A percentile compares a stretch with the other conserved stretches of the same genome.
These are phyloP conservation scores for Gymnoscopelus braueri DNA, from an alignment of 2,797 vertebrate genomes.

Conservation along the genomic window DNA sequence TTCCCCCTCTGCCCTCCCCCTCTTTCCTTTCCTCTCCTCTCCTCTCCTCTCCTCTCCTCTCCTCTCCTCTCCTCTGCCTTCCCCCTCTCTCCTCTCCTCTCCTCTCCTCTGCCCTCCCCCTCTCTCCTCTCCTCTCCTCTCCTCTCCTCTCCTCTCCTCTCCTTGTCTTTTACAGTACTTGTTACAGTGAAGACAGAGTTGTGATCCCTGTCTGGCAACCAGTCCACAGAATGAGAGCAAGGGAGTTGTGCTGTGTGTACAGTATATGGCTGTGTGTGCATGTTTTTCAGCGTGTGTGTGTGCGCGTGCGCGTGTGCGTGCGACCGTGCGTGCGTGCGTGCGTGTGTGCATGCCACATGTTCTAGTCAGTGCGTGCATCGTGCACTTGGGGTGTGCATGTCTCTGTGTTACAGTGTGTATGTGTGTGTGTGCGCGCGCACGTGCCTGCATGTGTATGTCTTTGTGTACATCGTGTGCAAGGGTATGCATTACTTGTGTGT, in stretches of 20 bases:
- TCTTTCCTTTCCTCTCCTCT: conserved; percentile 18
- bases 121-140: conserved; percentile 19
- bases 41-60: conserved; percentile 17
- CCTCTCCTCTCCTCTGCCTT: conserved; percentile 10
- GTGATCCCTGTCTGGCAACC: neutral
- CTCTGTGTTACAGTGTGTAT: neutral
- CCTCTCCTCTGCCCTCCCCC: conserved; percentile 18
- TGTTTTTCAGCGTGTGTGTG: too few relatives aligned
- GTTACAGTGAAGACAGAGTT: too few relatives aligned
- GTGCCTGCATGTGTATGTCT: neutral
- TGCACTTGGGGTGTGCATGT: neutral
- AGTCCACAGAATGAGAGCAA: neutral
- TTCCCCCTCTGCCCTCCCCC: conserved; percentile 15
- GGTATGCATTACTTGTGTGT: neutral
- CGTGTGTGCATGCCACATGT: neutral
- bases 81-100: conserved; percentile 15
- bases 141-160: conserved; percentile 17
- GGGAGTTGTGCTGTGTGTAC: neutral
- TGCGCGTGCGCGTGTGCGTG: too few relatives aligned
- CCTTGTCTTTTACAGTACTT: conserved; percentile 9
- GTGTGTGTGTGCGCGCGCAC: neutral
- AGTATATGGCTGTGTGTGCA: too few relatives aligned
- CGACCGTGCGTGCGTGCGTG: neutral
- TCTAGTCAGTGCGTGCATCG: too few relatives aligned
- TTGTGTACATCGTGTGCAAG: neutral